Evolutionary conservation across 2,113 vertebrate species (phyloP).

Genomic region (Lycaon pictus): DNA sequence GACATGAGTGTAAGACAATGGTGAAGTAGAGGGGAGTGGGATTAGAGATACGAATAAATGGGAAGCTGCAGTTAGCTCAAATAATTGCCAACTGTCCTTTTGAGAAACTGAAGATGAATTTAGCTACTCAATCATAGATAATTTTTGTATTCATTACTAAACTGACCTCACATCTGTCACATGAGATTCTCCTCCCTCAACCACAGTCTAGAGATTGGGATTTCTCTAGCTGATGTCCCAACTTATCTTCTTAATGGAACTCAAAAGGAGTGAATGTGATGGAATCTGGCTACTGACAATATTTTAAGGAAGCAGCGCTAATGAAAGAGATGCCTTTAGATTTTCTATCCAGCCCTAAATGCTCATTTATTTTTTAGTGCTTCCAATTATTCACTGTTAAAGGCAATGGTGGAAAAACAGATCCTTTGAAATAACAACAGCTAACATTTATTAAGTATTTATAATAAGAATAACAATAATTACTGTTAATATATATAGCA

Average conservation of each 20-base stretch:
- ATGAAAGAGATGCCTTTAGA: conserved; percentile 29
- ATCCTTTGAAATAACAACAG: conserved; percentile 27
- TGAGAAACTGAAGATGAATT: conserved; percentile 50
- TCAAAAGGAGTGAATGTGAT: conserved; percentile 44
- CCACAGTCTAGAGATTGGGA: background rate
- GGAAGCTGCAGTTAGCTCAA: conserved; percentile 1
- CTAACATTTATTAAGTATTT: conserved; percentile 28
- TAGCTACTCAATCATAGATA: conserved; percentile 18
- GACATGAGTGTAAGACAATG: conserved; percentile 4
- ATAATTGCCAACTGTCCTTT: conserved; percentile 31
- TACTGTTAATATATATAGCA: background rate
- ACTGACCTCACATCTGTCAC: background rate
- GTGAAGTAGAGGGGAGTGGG: background rate
- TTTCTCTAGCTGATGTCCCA: conserved; percentile 18
- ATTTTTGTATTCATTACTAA: conserved; percentile 44
- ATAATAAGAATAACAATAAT: background rate
- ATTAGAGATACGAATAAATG: background rate
- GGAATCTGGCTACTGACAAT: background rate
- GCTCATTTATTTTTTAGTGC: conserved; percentile 41
- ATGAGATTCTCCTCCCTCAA: background rate
- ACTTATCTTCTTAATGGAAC: conserved; percentile 54
- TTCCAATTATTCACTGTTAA: conserved; percentile 37
- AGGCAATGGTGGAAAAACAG: conserved; percentile 22
- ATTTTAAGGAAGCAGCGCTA: conserved; percentile 2
- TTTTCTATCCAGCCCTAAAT: conserved; percentile 33